Base-by-base conservation (phyloP, 2,797 vertebrate species). In the Premnoplex brunnescens region DNA sequence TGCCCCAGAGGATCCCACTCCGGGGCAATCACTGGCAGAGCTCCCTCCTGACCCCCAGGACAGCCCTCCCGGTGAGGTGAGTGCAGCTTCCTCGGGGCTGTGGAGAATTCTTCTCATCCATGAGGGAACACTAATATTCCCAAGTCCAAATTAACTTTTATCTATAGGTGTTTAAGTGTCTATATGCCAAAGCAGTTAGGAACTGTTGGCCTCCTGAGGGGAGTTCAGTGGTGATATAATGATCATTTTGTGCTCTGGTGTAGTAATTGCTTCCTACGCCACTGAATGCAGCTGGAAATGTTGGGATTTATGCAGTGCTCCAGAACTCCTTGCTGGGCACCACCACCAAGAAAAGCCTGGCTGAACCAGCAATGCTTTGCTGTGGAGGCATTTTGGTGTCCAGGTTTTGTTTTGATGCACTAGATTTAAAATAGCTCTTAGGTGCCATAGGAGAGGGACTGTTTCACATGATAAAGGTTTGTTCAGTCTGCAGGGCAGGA, bases 1-100 rank as follows among this genome's bases (percentile, higher is more conserved):
- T 95, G n/a, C 89, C 95, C 90, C 97, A 96, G 91, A 71, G 75
- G 11, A 17, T 84, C 86, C 95, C 89, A 11, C 27, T 51, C 60
- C 96, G 97, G 91, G 96, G 90, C 27, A 97, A 89, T 87, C 98
- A 98, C 62, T 99, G 98, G 98, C 98, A 98, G 94, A 95, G 97
- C 20, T 98, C 99, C 1, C 72, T 98, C 91, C 91, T 99, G 95
- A 98, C 97, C 1, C 58, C 98, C 68, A 98, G 98, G 96, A 98
- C 98, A 2, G 98, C 98, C 34, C 95, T 98, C 46, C 98, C 99
- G 3, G 86, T 98, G 86, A 99, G 99, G 99, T 99, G 97, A 91
- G 89, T 67, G 28, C 39, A 36, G 2, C 41, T 73, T 9, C n/a
- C 21, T 1, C 14, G 32, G 14, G 30, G 26, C 28, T 17, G 24